Conservation (phyloP, 2,113 vertebrate genomes). For the Xenopus tropicalis region DNA sequence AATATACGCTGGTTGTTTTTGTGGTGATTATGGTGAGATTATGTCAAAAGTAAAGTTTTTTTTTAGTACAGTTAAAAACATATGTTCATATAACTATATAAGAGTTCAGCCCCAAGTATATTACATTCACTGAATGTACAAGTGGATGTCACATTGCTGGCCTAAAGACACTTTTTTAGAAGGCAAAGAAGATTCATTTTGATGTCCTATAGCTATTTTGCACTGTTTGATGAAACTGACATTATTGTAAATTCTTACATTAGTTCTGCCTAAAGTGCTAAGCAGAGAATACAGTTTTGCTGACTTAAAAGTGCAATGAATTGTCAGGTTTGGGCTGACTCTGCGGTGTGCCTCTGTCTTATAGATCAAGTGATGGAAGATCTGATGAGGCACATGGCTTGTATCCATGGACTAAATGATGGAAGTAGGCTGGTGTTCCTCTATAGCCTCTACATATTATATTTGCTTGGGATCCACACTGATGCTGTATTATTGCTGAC, state of each 20-base stretch:
- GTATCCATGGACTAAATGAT: neutral
- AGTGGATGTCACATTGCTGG: too few species aligned
- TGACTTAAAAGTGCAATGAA: constrained; percentile 20
- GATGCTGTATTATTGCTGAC: neutral
- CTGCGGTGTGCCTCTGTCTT: constrained; percentile 14
- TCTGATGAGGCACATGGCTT: constrained; percentile 30
- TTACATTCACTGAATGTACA: too few species aligned
- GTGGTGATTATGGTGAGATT: too few species aligned
- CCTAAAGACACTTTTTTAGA: neutral
- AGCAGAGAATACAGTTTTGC: neutral
- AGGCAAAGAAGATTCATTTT: neutral
- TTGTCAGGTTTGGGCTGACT: constrained; percentile 18
- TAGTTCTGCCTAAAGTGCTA: constrained; percentile 12
- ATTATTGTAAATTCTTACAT: constrained; percentile 14
- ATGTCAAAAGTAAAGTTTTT: too few species aligned
- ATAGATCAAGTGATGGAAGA: constrained; percentile 27
- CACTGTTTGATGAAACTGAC: neutral
- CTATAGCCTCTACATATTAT: constrained; percentile 18
- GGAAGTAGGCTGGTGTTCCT: constrained; percentile 8
- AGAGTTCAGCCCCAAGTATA: too few species aligned
- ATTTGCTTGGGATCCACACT: constrained; percentile 1
- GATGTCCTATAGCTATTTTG: neutral
- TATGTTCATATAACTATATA: too few species aligned
- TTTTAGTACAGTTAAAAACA: too few species aligned
- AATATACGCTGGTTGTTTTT: too few species aligned